phyloP scores from a whole-genome alignment of 2,888 invertebrate species.

The Pterostichus niger region DNA sequence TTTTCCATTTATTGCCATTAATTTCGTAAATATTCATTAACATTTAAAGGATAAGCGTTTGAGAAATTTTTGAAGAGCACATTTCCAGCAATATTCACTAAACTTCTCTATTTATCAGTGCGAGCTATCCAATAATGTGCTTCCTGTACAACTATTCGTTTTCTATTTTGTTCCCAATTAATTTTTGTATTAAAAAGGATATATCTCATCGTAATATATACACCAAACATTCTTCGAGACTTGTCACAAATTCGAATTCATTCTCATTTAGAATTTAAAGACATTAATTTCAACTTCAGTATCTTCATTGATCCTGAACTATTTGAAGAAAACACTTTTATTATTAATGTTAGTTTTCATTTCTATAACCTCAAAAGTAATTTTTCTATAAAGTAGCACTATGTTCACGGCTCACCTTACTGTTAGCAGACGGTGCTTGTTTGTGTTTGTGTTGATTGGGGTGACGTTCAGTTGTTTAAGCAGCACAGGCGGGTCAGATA shows the following conservation, averaged over 20 bases:
- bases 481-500: slow-evolving; percentile 73
- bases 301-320: too few relatives aligned
- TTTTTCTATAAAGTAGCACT: not conserved
- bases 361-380: not conserved
- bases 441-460: not conserved
- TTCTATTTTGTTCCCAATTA: slow-evolving; percentile 60
- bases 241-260: not conserved
- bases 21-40: not conserved
- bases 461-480: not conserved
- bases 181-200: slow-evolving; percentile 58
- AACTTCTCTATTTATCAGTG: slow-evolving; percentile 56
- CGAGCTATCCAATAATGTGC: slow-evolving; percentile 54
- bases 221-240: slow-evolving; percentile 9
- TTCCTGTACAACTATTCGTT: slow-evolving; percentile 54
- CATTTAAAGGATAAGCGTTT: not conserved
- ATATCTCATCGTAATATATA: slow-evolving; percentile 12
- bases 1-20: slow-evolving; percentile 34
- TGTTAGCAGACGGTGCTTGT: not conserved
- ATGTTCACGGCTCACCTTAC: slow-evolving; percentile 18
- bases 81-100: slow-evolving; percentile 59
- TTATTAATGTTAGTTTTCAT: not conserved
- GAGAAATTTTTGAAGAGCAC: not conserved
- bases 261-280: slow-evolving; percentile 32
- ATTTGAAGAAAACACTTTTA: slow-evolving; percentile 11
- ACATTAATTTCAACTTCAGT: not conserved